These are phyloP conservation scores for Amazona vittata DNA, from an alignment of 2,113 vertebrate genomes.

Conservation along the genomic window DNA sequence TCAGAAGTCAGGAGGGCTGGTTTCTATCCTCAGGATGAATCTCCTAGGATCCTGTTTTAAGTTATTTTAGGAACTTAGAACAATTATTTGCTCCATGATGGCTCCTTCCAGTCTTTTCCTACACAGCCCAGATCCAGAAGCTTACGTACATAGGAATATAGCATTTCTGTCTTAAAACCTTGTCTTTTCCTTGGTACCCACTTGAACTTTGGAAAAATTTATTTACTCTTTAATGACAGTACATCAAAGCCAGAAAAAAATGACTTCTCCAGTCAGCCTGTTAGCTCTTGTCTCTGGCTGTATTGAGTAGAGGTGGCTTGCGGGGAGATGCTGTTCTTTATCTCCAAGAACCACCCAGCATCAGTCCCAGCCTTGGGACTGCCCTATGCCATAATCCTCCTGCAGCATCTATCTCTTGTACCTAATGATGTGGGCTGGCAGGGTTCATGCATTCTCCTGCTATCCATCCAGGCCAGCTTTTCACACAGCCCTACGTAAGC, in stretches of 20 bases:
- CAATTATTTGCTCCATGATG: not conserved
- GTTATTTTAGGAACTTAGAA: not conserved
- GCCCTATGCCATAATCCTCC: not conserved
- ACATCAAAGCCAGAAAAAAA: not conserved
- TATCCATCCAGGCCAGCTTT: not conserved
- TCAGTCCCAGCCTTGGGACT: not conserved
- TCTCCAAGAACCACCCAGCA: not conserved
- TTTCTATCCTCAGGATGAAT: not conserved
- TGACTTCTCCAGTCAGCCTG: not conserved
- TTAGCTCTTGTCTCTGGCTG: not conserved
- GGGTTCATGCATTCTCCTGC: not conserved
- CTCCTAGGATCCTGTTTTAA: not conserved
- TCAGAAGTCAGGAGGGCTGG: not conserved
- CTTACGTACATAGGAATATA: not conserved
- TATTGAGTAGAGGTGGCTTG: accelerated
- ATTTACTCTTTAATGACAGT: not conserved
- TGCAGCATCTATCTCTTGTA: not conserved
- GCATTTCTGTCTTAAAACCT: not conserved
- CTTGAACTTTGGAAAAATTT: not conserved
- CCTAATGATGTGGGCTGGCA: not conserved
- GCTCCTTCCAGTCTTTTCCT: not conserved
- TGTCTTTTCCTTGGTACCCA: not conserved
- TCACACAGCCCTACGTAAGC: not conserved
- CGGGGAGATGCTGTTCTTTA: not conserved
- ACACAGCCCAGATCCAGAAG: not conserved